A percentile compares a stretch with the other conserved stretches of the same genome.
phyloP scores from a whole-genome alignment of 2,113 vertebrate species.

The Ifrita kowaldi region DNA sequence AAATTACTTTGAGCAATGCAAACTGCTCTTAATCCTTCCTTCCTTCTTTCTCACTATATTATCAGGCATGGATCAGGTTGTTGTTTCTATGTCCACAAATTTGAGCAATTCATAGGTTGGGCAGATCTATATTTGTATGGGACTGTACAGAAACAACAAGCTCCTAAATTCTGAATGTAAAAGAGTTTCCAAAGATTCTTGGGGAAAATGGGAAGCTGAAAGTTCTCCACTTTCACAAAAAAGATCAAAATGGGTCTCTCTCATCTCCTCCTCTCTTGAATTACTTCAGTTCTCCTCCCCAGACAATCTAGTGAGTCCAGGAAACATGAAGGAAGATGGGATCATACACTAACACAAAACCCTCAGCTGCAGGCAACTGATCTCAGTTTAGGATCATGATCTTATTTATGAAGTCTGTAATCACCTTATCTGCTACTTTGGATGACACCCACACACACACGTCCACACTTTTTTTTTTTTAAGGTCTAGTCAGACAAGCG shows the following conservation, averaged over 20 bases:
- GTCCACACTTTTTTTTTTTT: neutral
- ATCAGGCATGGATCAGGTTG: neutral
- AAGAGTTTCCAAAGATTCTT: neutral
- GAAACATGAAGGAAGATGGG: neutral
- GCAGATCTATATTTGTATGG: neutral
- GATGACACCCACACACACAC: neutral
- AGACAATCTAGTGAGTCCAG: neutral
- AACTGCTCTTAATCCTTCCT: neutral
- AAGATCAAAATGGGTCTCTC: neutral
- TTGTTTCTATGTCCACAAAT: neutral
- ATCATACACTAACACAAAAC: neutral
- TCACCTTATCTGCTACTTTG: neutral
- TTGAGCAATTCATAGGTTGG: neutral
- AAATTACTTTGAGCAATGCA: neutral
- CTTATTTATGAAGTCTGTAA: neutral
- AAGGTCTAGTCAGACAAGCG: neutral
- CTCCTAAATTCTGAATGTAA: neutral
- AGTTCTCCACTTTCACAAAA: neutral
- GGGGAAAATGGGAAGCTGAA: neutral
- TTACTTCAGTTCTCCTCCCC: neutral
- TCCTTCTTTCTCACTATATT: neutral
- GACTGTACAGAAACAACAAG: neutral
- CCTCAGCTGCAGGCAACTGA: neutral
- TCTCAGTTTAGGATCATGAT: neutral
- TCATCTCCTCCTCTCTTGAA: neutral